Base-by-base conservation (phyloP, 35 echinoderm and acorn worm species). In the Amphiura filiformis region DNA sequence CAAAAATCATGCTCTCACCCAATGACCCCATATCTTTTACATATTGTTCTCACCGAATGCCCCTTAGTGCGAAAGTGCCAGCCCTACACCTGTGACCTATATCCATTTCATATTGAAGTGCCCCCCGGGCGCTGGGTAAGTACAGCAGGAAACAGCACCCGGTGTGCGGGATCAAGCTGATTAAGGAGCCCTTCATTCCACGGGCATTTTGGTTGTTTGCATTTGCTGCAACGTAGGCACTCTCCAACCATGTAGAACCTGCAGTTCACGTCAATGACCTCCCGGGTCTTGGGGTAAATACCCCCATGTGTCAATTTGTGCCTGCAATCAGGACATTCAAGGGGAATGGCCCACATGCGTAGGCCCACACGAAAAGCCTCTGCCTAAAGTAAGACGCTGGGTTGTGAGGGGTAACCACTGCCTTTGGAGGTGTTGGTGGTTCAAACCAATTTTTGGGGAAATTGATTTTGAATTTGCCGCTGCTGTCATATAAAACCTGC, bases 181-280 rank as follows among this genome's bases (percentile, higher is more conserved):
- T 56, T 57, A 22, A 86, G 44, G 38, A 91, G 33, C 26, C 57
- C 30, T 35, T 14, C 20, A 39, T 76, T 88, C 83, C 89, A 91
- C 13, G 89, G 89, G 32, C 89, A 91, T 1, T 32, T 0, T 49
- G 89, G 83, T 1, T 77, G 31, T 41, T 80, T 79, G 76, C 81
- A 91, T 56, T 57, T 37, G 34, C 37, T 49, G 37, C 90, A 91
- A 26, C 28, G 30, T 26, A 49, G 12, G 37, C 86, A 91, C 44
- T 91, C 89, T 0, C 38, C 82, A 22, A 86, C 41, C 32, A 91
- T 13, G 41, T 91, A 91, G 90, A 86, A 87, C 76, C 84, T 65
- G 17, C 18, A 61, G 49, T 81, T 35, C 0, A 87, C 15, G 38
- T 87, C 65, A 39, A 86, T 91, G 1, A 91, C 90, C 31, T 91